Percentiles rank a stretch among this genome's conserved stretches.
Conservation (phyloP, 2,113 vertebrate genomes). For the Mohoua ochrocephala region DNA sequence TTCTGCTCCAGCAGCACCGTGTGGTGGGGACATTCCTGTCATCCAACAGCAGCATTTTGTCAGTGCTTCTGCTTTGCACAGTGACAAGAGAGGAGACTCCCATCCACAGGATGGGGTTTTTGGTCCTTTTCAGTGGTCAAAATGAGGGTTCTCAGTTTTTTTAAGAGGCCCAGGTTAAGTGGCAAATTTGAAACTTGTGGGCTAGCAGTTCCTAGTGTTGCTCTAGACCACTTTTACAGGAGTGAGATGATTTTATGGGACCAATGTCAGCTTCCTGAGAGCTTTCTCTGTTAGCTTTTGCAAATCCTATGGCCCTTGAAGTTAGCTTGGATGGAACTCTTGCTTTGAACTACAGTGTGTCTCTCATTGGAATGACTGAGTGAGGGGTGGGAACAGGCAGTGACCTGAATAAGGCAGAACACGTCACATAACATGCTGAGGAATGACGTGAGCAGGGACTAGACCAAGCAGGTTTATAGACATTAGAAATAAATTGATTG, state of each 20-base stretch:
- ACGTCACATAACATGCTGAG: rapidly evolving
- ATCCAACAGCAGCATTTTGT: rapidly evolving
- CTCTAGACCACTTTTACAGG: not conserved
- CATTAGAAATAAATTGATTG: not conserved
- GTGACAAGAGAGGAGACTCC: rapidly evolving
- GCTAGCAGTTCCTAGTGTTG: not conserved
- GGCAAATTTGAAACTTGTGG: not conserved
- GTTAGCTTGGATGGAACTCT: not conserved
- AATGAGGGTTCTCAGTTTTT: not conserved
- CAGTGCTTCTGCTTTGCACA: not conserved
- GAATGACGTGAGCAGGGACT: not conserved
- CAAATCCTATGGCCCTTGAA: not conserved
- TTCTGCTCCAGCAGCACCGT: not conserved
- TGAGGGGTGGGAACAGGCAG: not conserved
- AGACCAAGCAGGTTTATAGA: not conserved
- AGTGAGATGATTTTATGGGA: not conserved
- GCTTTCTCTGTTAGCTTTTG: not conserved
- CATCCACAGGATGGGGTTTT: not conserved
- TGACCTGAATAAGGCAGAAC: not conserved
- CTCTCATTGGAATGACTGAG: not conserved
- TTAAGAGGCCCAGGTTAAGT: not conserved
- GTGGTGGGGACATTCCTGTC: rapidly evolving
- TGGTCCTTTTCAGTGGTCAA: not conserved
- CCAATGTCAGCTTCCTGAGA: not conserved
- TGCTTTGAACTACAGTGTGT: not conserved